Base-by-base conservation (phyloP, 2,113 vertebrate genomes). In the Petrocephalus microphthalmus region DNA sequence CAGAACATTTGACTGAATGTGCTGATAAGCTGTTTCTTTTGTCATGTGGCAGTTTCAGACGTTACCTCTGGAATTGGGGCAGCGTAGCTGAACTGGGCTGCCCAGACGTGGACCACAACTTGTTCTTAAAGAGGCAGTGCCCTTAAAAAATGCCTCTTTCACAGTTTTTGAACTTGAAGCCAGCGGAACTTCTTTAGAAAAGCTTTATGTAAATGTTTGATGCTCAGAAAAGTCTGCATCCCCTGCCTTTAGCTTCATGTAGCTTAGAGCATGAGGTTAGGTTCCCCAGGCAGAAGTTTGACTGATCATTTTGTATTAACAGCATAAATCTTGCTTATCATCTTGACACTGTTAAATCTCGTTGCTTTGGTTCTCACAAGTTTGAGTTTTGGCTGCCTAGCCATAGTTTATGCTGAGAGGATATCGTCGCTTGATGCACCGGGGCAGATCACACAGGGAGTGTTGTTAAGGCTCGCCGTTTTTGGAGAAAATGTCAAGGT, bases 1-100 rank as follows among this genome's bases (percentile, higher is more conserved):
- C n/a, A 33, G 42, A 29, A 22, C 29, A 33, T 86, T 17, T 51
- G 71, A 88, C 49, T 88, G 89, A 90, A 90, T 90, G 87, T 90
- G 85, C 45, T 2, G 15, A 67, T 33, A 29, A 19, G 37, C 19
- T 47, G 33, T 74, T 74, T 29, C 11, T 86, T 52, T 57, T 22
- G 20, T 37, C 33, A 22, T 7, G 17, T 22, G 11, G 19, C 20
- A 1, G 11, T 86, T 86, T 60, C 81, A 45, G 78, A 82, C 1
- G 78, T 82, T 45, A 22, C 19, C 19, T 83, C 37, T 49, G 81
- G 10, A 49, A 49, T n/a, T 83, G 53, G 19, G 8, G 83, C 49
- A 54, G 49, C 0, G 67, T 29, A 37, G 33, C 67, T 74, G 67
- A 33, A 15, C 47, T n/a, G 45, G 5, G 45, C 25, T 81, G 49